These are phyloP conservation scores for Phalacrocorax brasilianus DNA, from an alignment of 2,113 vertebrate species.

Conservation along the genomic window DNA sequence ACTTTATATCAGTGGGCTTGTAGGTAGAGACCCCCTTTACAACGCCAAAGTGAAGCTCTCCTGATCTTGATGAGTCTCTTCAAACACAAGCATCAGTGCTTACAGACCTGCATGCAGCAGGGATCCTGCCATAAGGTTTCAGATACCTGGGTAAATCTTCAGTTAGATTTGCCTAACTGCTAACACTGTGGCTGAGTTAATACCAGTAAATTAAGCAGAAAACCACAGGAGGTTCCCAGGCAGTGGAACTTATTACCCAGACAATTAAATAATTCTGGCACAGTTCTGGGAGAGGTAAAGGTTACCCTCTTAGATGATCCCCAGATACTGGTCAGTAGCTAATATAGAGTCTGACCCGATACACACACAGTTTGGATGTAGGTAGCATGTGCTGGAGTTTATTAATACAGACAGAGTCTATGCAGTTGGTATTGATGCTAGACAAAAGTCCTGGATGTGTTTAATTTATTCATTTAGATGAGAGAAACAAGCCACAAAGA, in stretches of 20 bases:
- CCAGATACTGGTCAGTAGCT: background rate
- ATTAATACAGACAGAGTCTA: background rate
- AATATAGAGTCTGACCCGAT: background rate
- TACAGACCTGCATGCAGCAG: fast-evolving
- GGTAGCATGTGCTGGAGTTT: background rate
- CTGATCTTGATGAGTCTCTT: background rate
- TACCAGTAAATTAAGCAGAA: background rate
- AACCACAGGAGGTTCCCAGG: background rate
- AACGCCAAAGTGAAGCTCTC: background rate
- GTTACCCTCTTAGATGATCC: background rate
- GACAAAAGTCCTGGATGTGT: background rate
- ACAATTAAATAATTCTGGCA: background rate
- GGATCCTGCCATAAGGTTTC: background rate
- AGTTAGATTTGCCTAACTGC: background rate
- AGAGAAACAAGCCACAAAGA: background rate
- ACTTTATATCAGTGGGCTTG: background rate
- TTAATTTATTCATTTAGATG: background rate
- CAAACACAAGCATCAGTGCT: background rate
- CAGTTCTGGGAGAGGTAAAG: background rate
- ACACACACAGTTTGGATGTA: background rate
- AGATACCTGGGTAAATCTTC: background rate
- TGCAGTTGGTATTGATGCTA: background rate
- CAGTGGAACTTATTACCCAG: background rate
- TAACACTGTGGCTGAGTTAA: background rate
- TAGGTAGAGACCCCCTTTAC: background rate